Conservation (phyloP, 2,888 invertebrate species). For the Pandemis heparana region DNA sequence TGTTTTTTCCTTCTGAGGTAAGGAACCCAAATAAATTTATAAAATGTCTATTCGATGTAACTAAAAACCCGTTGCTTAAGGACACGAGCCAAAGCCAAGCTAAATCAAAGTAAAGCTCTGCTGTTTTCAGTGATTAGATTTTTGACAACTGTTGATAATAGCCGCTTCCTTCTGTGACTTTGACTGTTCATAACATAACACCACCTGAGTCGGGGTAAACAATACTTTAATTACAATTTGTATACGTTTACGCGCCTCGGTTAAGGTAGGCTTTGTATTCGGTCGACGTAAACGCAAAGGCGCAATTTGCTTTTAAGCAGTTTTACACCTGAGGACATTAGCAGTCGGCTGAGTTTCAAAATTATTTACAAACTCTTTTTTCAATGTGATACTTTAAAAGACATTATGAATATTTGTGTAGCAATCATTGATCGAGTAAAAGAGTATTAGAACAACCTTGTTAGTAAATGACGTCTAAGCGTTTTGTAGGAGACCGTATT, state of each 20-base stretch:
- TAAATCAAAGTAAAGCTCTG: too few species aligned
- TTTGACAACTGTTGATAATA: not conserved
- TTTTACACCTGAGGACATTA: conserved; percentile 51
- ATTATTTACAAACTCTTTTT: not conserved
- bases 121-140: not conserved
- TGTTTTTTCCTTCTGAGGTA: too few species aligned
- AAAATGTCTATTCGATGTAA: too few species aligned
- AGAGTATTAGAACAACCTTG: too few species aligned
- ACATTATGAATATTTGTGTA: not conserved
- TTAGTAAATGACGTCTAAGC: too few species aligned
- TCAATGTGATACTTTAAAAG: not conserved
- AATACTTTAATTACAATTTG: conserved; percentile 56
- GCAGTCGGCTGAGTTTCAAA: conserved; percentile 19
- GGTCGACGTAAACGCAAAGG: conserved; percentile 52
- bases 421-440: not conserved
- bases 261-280: conserved; percentile 53
- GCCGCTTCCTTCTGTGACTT: conserved; percentile 33
- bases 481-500: not conserved
- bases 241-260: conserved; percentile 52
- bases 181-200: conserved; percentile 36
- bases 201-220: conserved; percentile 46
- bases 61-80: too few species aligned
- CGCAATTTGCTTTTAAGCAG: conserved; percentile 54
- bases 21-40: too few species aligned
- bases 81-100: too few species aligned